Percentiles rank a stretch among this genome's conserved stretches.
Evolutionary conservation across 2,113 vertebrate species (phyloP).

Genomic region (Sylvia atricapilla): DNA sequence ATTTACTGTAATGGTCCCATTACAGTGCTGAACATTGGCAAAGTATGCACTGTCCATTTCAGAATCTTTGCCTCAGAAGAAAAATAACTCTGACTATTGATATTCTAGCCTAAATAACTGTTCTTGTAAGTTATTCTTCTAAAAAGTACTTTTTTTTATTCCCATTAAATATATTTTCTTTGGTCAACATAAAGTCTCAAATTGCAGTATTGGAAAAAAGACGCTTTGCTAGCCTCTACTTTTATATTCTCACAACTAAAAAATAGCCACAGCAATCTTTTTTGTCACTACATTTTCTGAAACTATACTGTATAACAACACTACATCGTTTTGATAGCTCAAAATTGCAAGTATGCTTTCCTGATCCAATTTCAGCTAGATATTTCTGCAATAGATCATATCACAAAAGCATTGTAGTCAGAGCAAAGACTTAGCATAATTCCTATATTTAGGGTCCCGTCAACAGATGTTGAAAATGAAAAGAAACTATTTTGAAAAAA

Average conservation of each 20-base stretch:
- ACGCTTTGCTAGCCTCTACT: neutral
- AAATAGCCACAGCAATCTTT: conserved; percentile 54
- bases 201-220: conserved; percentile 42
- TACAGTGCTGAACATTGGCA: neutral
- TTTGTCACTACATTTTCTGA: conserved; percentile 59
- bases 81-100: conserved; percentile 29
- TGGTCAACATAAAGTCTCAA: conserved; percentile 24
- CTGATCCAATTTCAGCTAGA: conserved; percentile 65
- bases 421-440: conserved; percentile 60
- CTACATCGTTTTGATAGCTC: conserved; percentile 59
- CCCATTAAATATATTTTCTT: conserved; percentile 24
- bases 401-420: conserved; percentile 38
- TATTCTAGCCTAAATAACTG: conserved; percentile 22
- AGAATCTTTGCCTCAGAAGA: conserved; percentile 12
- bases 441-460: conserved; percentile 36
- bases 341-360: conserved; percentile 62
- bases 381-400: conserved; percentile 61
- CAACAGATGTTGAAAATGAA: conserved; percentile 51
- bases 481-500: conserved; percentile 34
- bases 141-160: neutral
- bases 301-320: conserved; percentile 61
- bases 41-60: neutral
- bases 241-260: conserved; percentile 30
- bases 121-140: conserved; percentile 13
- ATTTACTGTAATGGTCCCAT: conserved; percentile 39